Conservation (phyloP, 2,888 invertebrate genomes). For the Drosophila mulleri region DNA sequence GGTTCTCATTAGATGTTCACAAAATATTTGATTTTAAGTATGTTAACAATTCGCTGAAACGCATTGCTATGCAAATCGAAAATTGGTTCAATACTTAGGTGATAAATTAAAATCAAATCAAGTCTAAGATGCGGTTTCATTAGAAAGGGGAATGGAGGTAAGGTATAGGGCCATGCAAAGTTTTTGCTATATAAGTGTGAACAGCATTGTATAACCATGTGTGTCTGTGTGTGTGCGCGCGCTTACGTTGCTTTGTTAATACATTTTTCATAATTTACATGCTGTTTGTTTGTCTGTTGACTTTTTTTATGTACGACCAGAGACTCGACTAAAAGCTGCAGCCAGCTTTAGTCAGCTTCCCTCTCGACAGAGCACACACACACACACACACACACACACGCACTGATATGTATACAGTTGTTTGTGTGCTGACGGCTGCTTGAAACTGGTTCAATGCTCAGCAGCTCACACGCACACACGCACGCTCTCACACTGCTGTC, state of each 20-base stretch:
- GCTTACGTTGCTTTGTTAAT: conserved; percentile 71
- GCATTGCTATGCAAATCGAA: conserved; percentile 17
- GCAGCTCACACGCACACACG: conserved; percentile 5
- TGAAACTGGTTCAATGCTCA: conserved; percentile 64
- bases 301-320: conserved; percentile 74
- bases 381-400: not conserved
- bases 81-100: conserved; percentile 12
- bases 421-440: conserved; percentile 30
- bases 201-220: conserved; percentile 17
- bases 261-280: conserved; percentile 80
- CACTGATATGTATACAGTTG: not conserved
- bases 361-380: conserved; percentile 9
- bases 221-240: conserved; percentile 17
- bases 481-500: conserved; percentile 6
- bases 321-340: conserved; percentile 77
- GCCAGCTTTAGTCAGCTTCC: conserved; percentile 22
- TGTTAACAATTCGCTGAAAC: not conserved
- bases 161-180: not conserved
- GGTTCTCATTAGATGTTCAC: conserved; percentile 1
- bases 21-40: not conserved
- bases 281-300: conserved; percentile 76
- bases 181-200: conserved; percentile 18
- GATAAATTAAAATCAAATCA: conserved; percentile 14
- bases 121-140: not conserved
- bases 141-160: not conserved